phyloP scores from a whole-genome alignment of 2,888 invertebrate species.

The Tenthredo mesomela region DNA sequence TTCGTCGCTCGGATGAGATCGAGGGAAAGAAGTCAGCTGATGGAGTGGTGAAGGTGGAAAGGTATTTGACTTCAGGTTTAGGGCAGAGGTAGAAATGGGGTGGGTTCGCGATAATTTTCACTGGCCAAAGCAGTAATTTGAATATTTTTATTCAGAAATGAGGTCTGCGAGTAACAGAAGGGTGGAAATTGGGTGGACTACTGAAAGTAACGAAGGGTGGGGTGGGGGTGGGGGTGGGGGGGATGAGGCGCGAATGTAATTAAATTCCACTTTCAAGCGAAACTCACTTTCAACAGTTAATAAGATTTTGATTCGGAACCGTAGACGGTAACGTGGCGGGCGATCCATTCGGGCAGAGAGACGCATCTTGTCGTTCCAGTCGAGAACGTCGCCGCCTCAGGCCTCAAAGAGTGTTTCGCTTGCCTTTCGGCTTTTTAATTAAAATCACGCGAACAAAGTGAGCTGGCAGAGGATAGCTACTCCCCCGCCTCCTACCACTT shows the following conservation, averaged over 20 bases:
- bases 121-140: constrained; percentile 64
- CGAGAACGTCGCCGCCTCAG: constrained; percentile 55
- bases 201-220: constrained; percentile 61
- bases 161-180: constrained; percentile 62
- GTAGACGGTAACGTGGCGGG: constrained; percentile 63
- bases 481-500: background rate
- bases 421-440: constrained; percentile 67
- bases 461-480: constrained; percentile 36
- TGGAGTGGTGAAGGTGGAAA: background rate
- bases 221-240: background rate
- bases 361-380: constrained; percentile 51
- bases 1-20: background rate
- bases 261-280: constrained; percentile 71
- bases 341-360: constrained; percentile 52
- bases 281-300: constrained; percentile 71
- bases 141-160: constrained; percentile 68
- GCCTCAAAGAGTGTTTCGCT: constrained; percentile 61
- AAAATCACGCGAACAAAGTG: constrained; percentile 65
- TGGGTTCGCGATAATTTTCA: constrained; percentile 64
- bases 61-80: background rate
- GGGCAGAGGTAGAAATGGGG: background rate
- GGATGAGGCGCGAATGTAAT: constrained; percentile 68
- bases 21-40: background rate
- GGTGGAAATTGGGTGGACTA: constrained; percentile 57
- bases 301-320: constrained; percentile 71